These are phyloP conservation scores for Dipodomys ordii DNA, from an alignment of 2,113 vertebrate genomes.

Conservation along the genomic window DNA sequence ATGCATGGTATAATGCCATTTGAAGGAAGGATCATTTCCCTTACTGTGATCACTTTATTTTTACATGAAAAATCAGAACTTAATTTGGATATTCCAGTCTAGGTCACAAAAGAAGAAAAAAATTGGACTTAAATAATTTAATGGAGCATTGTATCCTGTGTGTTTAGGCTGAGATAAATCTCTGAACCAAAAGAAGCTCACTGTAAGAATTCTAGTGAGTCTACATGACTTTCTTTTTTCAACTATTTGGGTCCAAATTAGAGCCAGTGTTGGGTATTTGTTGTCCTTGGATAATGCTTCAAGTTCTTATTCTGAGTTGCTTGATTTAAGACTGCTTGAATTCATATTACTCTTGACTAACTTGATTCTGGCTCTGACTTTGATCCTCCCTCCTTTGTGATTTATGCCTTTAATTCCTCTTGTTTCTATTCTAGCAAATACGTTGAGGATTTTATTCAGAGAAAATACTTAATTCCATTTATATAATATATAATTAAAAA, in stretches of 20 bases:
- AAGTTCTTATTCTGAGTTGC: not conserved
- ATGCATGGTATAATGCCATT: not conserved
- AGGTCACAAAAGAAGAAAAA: constrained; percentile 1
- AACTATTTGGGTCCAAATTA: not conserved
- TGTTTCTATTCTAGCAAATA: constrained; percentile 3
- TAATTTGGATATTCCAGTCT: not conserved
- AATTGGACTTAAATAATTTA: not conserved
- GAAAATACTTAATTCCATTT: not conserved
- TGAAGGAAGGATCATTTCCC: not conserved
- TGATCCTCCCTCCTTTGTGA: not conserved
- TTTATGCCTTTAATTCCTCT: constrained; percentile 36
- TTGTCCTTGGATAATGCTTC: not conserved
- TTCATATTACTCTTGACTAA: not conserved
- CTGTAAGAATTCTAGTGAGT: not conserved
- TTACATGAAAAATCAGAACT: not conserved
- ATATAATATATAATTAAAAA: not conserved
- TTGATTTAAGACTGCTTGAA: not conserved
- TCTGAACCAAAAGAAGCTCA: not conserved
- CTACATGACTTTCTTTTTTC: not conserved
- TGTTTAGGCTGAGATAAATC: not conserved
- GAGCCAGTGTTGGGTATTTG: not conserved
- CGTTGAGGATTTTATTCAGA: not conserved
- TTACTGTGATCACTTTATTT: constrained; percentile 10
- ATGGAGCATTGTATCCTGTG: not conserved
- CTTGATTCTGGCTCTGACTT: constrained; percentile 15